Percentiles rank a stretch among this genome's conserved stretches.
These are phyloP conservation scores for Xiphophorus maculatus DNA, from an alignment of 2,113 vertebrate species.

Conservation along the genomic window DNA sequence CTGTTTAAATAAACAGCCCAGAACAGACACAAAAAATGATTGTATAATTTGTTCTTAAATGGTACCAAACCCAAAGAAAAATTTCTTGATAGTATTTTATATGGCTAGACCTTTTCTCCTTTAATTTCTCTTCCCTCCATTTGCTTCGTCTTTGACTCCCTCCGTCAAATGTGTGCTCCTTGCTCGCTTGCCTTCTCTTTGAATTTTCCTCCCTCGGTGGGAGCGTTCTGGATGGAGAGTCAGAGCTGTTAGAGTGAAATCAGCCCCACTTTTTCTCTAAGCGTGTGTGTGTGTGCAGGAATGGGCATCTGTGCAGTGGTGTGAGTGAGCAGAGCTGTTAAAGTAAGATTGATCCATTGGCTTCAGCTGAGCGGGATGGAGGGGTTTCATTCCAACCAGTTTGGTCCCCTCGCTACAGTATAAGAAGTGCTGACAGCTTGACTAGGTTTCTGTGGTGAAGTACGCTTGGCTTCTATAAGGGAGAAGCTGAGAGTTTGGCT, in stretches of 20 bases:
- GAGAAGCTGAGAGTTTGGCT: conserved; percentile 12
- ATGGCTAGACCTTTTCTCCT: neutral
- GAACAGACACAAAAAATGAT: neutral
- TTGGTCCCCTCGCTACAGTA: conserved; percentile 14
- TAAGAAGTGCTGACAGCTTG: conserved; percentile 33
- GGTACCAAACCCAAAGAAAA: neutral
- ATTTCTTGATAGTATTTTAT: conserved; percentile 6
- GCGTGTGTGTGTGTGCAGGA: conserved; percentile 1
- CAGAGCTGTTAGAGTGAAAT: conserved; percentile 52
- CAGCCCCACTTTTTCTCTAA: conserved; percentile 29
- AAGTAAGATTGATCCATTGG: conserved; percentile 69
- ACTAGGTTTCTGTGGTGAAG: conserved; percentile 23
- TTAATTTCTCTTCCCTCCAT: neutral
- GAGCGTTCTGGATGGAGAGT: conserved; percentile 55
- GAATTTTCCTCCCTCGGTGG: conserved; percentile 35
- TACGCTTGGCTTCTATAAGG: conserved; percentile 8
- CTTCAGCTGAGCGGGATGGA: conserved; percentile 50
- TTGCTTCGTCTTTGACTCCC: conserved; percentile 8
- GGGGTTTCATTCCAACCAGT: conserved; percentile 44
- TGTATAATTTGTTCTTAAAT: neutral
- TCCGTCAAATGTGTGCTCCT: neutral
- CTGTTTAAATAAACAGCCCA: neutral
- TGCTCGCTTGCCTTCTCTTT: conserved; percentile 18
- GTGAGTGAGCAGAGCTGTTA: conserved; percentile 47
- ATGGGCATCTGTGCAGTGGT: conserved; percentile 12